Evolutionary conservation across 64 coral and sea anemone genomes (phyloP).

Genomic region (Hydrozoanthus tunicans): DNA sequence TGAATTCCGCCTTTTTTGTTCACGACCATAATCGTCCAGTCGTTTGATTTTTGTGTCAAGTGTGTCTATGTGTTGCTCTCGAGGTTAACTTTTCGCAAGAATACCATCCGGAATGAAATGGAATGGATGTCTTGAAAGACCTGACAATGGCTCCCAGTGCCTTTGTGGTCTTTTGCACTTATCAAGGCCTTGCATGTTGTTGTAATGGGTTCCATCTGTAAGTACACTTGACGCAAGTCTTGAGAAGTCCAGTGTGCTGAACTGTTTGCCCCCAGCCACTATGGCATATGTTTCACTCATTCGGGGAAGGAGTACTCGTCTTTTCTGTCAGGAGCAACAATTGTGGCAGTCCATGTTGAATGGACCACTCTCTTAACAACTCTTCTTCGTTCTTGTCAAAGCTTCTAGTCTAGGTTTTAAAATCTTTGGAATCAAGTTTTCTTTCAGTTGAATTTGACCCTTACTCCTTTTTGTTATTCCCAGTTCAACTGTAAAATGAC

Average conservation of each 20-base stretch:
- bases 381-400: background rate
- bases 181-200: background rate
- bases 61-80: background rate
- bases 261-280: background rate
- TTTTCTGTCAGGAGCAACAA: background rate
- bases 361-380: background rate
- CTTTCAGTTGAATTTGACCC: background rate
- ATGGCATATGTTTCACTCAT: background rate
- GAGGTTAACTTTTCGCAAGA: background rate
- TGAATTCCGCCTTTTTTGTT: background rate
- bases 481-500: slow-evolving; percentile 3
- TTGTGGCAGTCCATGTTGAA: background rate
- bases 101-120: background rate
- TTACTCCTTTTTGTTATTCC: background rate
- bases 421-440: slow-evolving; percentile 3
- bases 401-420: background rate
- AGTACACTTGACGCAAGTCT: background rate
- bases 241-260: background rate
- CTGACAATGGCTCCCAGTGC: background rate
- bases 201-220: background rate
- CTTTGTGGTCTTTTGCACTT: background rate
- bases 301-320: background rate
- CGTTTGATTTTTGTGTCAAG: background rate
- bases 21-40: background rate
- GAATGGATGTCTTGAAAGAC: background rate